Evolutionary conservation across 2,888 invertebrate genomes (phyloP).

Genomic region (Nomada fucata): DNA sequence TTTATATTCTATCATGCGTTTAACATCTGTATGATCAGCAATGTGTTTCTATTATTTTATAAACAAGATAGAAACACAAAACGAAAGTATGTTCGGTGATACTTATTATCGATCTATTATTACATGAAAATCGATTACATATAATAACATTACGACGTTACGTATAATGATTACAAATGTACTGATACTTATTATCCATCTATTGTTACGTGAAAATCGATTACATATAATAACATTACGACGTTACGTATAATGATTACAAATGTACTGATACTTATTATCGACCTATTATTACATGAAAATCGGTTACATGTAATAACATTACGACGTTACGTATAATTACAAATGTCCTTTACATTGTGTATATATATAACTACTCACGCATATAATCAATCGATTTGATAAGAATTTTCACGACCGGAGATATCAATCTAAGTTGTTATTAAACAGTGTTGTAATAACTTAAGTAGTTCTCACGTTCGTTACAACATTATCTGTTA

Average conservation of each 20-base stretch:
- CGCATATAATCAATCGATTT: neutral
- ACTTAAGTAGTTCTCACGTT: too few species aligned
- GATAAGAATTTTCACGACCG: neutral
- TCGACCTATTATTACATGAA: constrained; percentile 1
- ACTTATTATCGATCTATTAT: constrained; percentile 33
- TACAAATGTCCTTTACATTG: neutral
- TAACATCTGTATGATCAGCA: neutral
- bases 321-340: neutral
- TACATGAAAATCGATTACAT: neutral
- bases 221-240: constrained; percentile 20
- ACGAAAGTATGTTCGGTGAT: neutral
- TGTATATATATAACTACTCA: neutral
- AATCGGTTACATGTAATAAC: constrained; percentile 21
- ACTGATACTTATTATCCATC: constrained; percentile 23
- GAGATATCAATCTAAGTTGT: too few species aligned
- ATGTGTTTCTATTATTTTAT: neutral
- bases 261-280: constrained; percentile 3
- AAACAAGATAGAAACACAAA: neutral
- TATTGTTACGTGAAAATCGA: neutral
- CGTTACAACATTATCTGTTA: too few species aligned
- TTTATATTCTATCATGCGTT: neutral
- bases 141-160: constrained; percentile 14
- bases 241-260: neutral
- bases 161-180: neutral
- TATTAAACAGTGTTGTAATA: too few species aligned